These are phyloP conservation scores for Blastobasis adustella DNA, from an alignment of 2,888 invertebrate genomes.

Conservation along the genomic window DNA sequence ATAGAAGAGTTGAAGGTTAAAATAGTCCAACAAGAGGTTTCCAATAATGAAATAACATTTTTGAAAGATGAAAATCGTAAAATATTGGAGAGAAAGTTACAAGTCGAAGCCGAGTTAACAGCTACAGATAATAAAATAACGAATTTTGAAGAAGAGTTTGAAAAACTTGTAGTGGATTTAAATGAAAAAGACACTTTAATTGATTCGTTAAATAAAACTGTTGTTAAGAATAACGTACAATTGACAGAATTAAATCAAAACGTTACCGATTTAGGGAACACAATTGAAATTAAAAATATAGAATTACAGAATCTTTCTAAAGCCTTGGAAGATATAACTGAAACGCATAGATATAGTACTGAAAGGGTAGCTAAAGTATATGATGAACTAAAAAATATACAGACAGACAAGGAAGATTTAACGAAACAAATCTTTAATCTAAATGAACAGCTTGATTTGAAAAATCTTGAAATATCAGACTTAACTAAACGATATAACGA, in stretches of 20 bases:
- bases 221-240: conserved; percentile 31
- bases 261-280: conserved; percentile 34
- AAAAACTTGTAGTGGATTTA: conserved; percentile 43
- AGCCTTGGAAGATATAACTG: conserved; percentile 26
- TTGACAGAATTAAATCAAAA: conserved; percentile 30
- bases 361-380: conserved; percentile 25
- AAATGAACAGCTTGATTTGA: conserved; percentile 38
- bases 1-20: conserved; percentile 34
- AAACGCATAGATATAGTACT: conserved; percentile 24
- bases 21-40: conserved; percentile 26
- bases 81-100: conserved; percentile 30
- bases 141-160: conserved; percentile 56
- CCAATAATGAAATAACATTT: conserved; percentile 30
- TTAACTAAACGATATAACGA: conserved; percentile 22
- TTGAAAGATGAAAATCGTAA: conserved; percentile 40
- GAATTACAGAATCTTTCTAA: conserved; percentile 43
- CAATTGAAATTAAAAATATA: conserved; percentile 32
- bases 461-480: conserved; percentile 36
- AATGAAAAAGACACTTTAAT: conserved; percentile 58
- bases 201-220: conserved; percentile 38
- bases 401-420: conserved; percentile 42
- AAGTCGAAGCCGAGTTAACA: conserved; percentile 42
- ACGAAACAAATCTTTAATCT: conserved; percentile 34
- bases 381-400: conserved; percentile 37
- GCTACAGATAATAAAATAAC: conserved; percentile 43